A percentile compares a stretch with the other conserved stretches of the same genome.
Evolutionary conservation across 2,888 invertebrate genomes (phyloP).

Genomic region (Philereme transversata): DNA sequence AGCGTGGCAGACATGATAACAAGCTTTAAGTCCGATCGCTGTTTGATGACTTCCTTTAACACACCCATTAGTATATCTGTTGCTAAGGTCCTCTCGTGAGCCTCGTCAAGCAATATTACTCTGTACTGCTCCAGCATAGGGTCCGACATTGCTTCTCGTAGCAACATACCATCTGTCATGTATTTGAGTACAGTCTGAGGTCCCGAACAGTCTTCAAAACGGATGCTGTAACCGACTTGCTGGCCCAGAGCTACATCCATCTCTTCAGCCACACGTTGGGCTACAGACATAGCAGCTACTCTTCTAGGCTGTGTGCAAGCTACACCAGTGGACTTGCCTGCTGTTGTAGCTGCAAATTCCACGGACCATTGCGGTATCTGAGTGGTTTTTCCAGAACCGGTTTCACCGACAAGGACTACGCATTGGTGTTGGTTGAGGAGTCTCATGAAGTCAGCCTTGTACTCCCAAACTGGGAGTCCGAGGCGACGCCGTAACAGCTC

Average conservation of each 20-base stretch:
- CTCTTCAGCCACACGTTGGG: slow-evolving; percentile 99
- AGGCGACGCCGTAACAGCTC: slow-evolving; percentile 95
- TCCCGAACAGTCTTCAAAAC: slow-evolving; percentile 99
- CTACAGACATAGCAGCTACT: slow-evolving; percentile 99
- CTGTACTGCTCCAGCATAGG: slow-evolving; percentile 98
- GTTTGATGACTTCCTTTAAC: slow-evolving; percentile 97
- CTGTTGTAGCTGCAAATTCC: slow-evolving; percentile 68
- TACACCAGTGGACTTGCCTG: slow-evolving; percentile 83
- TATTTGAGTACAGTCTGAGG: slow-evolving; percentile 97
- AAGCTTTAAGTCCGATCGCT: slow-evolving; percentile 95
- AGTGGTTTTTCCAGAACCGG: slow-evolving; percentile 99
- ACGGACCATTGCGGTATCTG: slow-evolving; percentile 94
- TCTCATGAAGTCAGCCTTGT: slow-evolving; percentile 97
- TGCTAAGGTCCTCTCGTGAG: slow-evolving; percentile 98
- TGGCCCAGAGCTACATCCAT: slow-evolving; percentile 97
- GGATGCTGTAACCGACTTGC: slow-evolving; percentile 88
- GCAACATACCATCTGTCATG: slow-evolving; percentile 99
- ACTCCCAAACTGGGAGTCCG: slow-evolving; percentile 98
- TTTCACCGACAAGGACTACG: slow-evolving; percentile 98
- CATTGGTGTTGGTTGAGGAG: slow-evolving; percentile 96
- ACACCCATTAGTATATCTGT: slow-evolving; percentile 99
- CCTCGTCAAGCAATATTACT: slow-evolving; percentile 98
- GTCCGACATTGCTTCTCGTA: slow-evolving; percentile 99
- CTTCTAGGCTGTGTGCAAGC: slow-evolving; percentile 98
- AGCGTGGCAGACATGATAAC: slow-evolving; percentile 99